Base-by-base conservation (phyloP, 2,888 invertebrate genomes). In the Drosophila peninsularis region DNA sequence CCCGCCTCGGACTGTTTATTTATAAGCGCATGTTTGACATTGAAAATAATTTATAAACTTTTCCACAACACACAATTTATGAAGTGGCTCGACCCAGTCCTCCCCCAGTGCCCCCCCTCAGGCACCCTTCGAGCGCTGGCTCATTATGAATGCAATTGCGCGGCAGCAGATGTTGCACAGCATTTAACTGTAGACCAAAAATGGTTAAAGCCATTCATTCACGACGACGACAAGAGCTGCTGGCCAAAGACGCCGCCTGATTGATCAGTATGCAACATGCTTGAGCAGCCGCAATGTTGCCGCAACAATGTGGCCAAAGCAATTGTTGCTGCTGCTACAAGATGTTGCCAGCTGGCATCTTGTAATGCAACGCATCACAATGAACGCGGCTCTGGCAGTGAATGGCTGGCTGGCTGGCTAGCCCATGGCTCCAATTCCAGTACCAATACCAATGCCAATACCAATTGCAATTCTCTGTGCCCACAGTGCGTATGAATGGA, bases 351-450 rank as follows among this genome's bases (percentile, higher is more conserved):
- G 58, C 56, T 78, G 91, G 91, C 89, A 90, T 91, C 87, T 84
- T 88, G 90, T 90, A 88, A 91, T 90, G 90, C 88, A 83, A 88
- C 90, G 89, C 90, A 90, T 90, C 88, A 90, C 90, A 90, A 89
- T 90, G 89, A 90, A 89, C 74, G 56, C 42, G 44, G 60, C 41
- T 45, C 41, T 5, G 17, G 34, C 32, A 52, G 45, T 57, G 60
- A 36, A 19, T 56, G 66, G 24, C 24, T 21, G 34, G 21, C 45
- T 19, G 21, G 21, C 19, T 21, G 30, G 27, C 71, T 75, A 73
- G 69, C 58, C 54, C 45, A 30, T 55, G 44, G 54, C 36, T 58
- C 13, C 34, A 37, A 53, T 53, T 39, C 52, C 52, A 52, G 21
- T 32, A 14, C 27, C 19, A 65, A 50, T 56, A 5, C 34, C 21